These are phyloP conservation scores for Anniella stebbinsi DNA, from an alignment of 2,797 vertebrate genomes.

Conservation along the genomic window DNA sequence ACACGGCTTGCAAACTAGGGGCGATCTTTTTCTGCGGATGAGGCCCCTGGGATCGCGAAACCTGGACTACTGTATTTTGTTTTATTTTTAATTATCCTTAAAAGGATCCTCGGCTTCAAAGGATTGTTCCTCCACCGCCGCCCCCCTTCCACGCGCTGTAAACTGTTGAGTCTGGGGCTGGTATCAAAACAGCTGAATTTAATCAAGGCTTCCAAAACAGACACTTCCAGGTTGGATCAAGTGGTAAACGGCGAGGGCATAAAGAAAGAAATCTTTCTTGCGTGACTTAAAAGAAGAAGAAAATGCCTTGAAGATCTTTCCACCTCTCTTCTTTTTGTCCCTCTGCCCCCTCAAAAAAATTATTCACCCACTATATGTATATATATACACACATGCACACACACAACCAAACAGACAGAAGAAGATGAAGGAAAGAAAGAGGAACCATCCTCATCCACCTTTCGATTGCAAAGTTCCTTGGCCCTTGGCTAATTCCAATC, in stretches of 20 bases:
- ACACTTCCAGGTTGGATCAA: not conserved
- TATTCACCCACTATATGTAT: not conserved
- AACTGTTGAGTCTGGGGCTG: conserved; percentile 69
- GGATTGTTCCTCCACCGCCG: not conserved
- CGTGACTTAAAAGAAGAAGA: not conserved
- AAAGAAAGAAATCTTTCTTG: not conserved
- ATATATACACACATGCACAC: not conserved
- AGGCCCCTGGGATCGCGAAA: conserved; percentile 60
- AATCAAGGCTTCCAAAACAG: conserved; percentile 60
- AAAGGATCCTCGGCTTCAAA: conserved; percentile 70
- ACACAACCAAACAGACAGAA: too few species aligned
- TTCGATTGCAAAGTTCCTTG: not conserved
- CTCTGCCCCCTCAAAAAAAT: not conserved
- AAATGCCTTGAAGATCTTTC: not conserved
- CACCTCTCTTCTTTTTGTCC: not conserved
- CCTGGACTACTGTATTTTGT: conserved; percentile 57
- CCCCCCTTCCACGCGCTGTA: conserved; percentile 54
- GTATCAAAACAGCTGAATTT: conserved; percentile 74
- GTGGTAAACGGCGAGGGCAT: not conserved
- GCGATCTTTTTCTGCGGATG: not conserved
- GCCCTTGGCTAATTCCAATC: not conserved
- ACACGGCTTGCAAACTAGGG: not conserved
- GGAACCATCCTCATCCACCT: too few species aligned
- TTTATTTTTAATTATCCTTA: conserved; percentile 49
- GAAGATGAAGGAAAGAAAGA: too few species aligned